These are phyloP conservation scores for Brachystomella parvula DNA, from an alignment of 1,140 invertebrate genomes.

Conservation along the genomic window DNA sequence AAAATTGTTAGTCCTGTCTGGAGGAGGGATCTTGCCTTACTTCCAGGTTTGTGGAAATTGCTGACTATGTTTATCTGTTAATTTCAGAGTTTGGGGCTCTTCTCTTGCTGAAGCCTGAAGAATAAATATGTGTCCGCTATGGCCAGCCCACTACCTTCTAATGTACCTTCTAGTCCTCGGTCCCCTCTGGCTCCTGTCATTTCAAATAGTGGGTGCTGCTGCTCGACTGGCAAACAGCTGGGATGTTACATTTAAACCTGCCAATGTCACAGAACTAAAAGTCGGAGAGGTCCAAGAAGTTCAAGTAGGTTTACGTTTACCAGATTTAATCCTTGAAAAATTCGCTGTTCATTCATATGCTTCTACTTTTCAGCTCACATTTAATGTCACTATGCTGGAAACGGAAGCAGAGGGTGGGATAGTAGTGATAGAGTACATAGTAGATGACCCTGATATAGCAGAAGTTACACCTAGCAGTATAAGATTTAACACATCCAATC, in stretches of 20 bases:
- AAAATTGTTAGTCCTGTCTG: no score
- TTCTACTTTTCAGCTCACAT: constrained; percentile 25
- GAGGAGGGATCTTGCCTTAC: no score
- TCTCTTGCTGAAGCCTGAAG: no score
- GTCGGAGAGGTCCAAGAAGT: constrained; percentile 14
- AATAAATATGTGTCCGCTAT: constrained; percentile 53
- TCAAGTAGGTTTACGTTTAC: background rate
- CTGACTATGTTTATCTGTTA: no score
- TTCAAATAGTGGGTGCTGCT: constrained; percentile 42
- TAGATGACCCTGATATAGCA: constrained; percentile 35
- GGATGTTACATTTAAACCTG: constrained; percentile 40
- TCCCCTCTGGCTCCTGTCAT: constrained; percentile 49
- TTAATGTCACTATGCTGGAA: constrained; percentile 11
- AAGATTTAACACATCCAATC: background rate
- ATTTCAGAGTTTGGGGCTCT: no score
- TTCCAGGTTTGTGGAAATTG: no score
- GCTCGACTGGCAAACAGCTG: constrained; percentile 33
- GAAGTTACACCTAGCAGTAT: background rate
- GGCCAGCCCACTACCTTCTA: constrained; percentile 52
- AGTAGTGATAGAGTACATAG: constrained; percentile 27
- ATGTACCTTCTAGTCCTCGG: constrained; percentile 49
- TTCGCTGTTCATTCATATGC: constrained; percentile 9
- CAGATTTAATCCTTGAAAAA: background rate
- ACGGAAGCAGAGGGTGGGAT: background rate
- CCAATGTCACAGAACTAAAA: constrained; percentile 32